Percentiles rank a stretch among this genome's conserved stretches.
These are phyloP conservation scores for Strigops habroptila DNA, from an alignment of 2,113 vertebrate genomes.

Conservation along the genomic window DNA sequence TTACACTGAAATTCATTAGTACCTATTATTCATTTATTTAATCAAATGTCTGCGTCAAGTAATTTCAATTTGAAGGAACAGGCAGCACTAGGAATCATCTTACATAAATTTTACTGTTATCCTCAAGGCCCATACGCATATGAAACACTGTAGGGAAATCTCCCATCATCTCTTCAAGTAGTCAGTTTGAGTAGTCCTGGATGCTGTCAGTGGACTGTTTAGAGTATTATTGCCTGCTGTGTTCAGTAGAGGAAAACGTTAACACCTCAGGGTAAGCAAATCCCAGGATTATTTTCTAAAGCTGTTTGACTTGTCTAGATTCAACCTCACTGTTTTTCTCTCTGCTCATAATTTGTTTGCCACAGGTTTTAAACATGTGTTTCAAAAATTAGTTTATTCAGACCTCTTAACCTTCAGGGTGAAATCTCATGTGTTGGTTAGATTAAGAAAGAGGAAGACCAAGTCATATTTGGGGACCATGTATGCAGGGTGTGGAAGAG, in stretches of 20 bases:
- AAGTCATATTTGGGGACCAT: rapidly evolving
- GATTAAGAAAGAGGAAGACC: not conserved
- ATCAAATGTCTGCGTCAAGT: not conserved
- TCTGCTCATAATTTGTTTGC: not conserved
- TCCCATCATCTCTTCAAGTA: not conserved
- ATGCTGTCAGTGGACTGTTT: not conserved
- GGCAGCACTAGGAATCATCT: not conserved
- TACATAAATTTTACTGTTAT: not conserved
- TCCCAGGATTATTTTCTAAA: conserved; percentile 10
- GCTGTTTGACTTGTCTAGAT: not conserved
- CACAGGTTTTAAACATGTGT: not conserved
- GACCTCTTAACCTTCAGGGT: not conserved
- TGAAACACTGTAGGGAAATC: not conserved
- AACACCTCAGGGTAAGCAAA: conserved; percentile 1
- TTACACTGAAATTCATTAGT: not conserved
- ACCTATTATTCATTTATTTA: not conserved
- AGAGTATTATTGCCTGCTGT: not conserved
- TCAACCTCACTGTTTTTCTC: not conserved
- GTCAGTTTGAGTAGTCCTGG: not conserved
- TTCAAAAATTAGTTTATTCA: not conserved
- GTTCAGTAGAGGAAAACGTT: not conserved
- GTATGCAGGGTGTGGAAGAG: not conserved
- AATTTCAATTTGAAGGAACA: not conserved
- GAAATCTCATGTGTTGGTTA: not conserved
- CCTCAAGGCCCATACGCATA: not conserved